phyloP scores from a whole-genome alignment of 2,797 vertebrate genomes.

The Strix occidentalis region DNA sequence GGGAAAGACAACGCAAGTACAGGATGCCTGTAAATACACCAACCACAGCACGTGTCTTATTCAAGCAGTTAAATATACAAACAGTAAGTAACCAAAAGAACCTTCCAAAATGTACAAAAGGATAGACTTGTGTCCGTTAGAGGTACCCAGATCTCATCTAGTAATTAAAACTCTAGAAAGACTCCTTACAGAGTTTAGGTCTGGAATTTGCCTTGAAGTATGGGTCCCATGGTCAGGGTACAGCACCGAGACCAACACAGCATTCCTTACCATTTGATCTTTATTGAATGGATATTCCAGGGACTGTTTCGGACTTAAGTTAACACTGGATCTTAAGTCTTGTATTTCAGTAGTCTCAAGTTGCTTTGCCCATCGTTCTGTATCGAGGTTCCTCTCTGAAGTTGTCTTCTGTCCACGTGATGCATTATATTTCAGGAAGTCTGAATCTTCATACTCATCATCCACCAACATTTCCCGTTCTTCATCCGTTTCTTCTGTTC shows the following conservation, averaged over 20 bases:
- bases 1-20: not conserved
- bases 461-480: conserved; percentile 91
- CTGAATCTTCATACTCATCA: conserved; percentile 75
- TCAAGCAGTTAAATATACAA: not conserved
- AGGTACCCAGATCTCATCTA: not conserved
- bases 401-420: not conserved
- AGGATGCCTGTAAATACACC: not conserved
- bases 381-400: not conserved
- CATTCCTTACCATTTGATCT: conserved; percentile 49
- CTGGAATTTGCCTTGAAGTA: not conserved
- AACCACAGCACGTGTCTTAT: rapidly evolving
- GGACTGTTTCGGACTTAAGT: not conserved
- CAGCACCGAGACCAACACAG: not conserved
- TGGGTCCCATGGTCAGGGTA: not conserved
- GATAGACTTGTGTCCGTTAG: not conserved
- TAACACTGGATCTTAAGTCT: not conserved
- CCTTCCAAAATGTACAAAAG: not conserved
- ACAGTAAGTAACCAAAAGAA: not conserved
- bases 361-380: conserved; percentile 69
- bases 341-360: not conserved
- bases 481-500: conserved; percentile 46
- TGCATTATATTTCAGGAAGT: not conserved
- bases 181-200: not conserved
- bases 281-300: not conserved
- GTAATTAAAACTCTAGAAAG: not conserved